A percentile compares a stretch with the other conserved stretches of the same genome.
Conservation (phyloP, 2,888 invertebrate species). For the Corbicula japonica region DNA sequence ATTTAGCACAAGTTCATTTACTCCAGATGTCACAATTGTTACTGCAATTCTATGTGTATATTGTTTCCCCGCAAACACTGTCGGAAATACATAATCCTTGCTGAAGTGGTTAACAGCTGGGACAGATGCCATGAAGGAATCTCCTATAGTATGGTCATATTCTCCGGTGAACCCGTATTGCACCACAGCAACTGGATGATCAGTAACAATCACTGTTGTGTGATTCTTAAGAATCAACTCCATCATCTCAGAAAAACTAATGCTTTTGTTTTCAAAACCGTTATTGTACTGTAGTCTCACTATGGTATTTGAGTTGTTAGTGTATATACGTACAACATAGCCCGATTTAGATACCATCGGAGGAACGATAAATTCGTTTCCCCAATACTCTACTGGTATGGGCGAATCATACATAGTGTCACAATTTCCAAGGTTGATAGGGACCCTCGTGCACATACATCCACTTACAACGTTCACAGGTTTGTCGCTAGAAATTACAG, state of each 20-base stretch:
- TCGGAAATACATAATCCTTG: conserved; percentile 7
- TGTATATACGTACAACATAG: neutral
- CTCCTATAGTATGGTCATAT: neutral
- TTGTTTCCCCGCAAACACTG: neutral
- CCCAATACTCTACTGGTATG: neutral
- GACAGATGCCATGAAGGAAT: conserved; percentile 1
- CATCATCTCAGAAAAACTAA: neutral
- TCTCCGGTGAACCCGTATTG: conserved; percentile 14
- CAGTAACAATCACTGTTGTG: conserved; percentile 1
- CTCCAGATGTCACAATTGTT: neutral
- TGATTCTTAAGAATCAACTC: neutral
- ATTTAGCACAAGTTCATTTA: neutral
- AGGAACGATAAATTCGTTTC: neutral
- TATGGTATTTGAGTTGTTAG: neutral
- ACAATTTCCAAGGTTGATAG: neutral
- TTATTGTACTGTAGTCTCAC: neutral
- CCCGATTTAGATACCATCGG: neutral
- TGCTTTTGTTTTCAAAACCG: neutral
- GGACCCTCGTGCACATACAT: neutral
- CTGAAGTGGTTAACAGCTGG: conserved; percentile 3
- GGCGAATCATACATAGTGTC: neutral
- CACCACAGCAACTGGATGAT: conserved; percentile 1
- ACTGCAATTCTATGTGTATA: neutral
- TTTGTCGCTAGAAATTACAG: neutral
- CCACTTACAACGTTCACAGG: conserved; percentile 2